Conservation (phyloP, 2,113 vertebrate genomes). For the Chlamydotis undulata region DNA sequence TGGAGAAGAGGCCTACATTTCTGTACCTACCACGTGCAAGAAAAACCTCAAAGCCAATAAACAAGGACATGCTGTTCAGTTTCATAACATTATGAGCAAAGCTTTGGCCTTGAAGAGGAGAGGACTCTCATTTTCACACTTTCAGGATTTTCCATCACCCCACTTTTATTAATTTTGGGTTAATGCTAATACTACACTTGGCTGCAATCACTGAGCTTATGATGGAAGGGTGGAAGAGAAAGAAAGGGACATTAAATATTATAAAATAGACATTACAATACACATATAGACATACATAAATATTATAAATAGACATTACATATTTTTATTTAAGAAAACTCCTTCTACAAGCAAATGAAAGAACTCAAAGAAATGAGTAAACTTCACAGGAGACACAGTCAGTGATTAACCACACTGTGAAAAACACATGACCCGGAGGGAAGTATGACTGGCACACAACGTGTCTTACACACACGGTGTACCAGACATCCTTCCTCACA, state of each 20-base stretch:
- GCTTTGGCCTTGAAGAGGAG: not conserved
- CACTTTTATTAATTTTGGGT: not conserved
- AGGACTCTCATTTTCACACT: not conserved
- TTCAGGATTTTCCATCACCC: not conserved
- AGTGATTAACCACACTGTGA: conserved; percentile 25
- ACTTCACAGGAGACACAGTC: conserved; percentile 6
- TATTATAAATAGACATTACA: too few relatives aligned
- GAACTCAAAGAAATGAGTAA: conserved; percentile 16
- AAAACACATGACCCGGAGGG: conserved; percentile 33
- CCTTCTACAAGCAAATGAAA: not conserved
- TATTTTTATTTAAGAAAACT: not conserved
- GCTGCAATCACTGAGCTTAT: not conserved
- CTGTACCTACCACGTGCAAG: not conserved
- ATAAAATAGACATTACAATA: too few relatives aligned
- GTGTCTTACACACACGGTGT: not conserved
- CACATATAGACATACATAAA: too few relatives aligned
- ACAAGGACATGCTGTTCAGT: not conserved
- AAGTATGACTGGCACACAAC: conserved; percentile 29
- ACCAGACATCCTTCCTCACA: conserved; percentile 29
- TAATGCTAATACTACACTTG: not conserved
- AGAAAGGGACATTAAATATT: not conserved
- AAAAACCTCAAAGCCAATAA: not conserved
- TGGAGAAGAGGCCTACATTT: not conserved
- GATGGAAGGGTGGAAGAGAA: not conserved
- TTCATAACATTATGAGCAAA: not conserved